Percentiles rank a stretch among this genome's conserved stretches.
These are phyloP conservation scores for Chaetogeoica ovagalla DNA, from an alignment of 2,888 invertebrate genomes.

Conservation along the genomic window DNA sequence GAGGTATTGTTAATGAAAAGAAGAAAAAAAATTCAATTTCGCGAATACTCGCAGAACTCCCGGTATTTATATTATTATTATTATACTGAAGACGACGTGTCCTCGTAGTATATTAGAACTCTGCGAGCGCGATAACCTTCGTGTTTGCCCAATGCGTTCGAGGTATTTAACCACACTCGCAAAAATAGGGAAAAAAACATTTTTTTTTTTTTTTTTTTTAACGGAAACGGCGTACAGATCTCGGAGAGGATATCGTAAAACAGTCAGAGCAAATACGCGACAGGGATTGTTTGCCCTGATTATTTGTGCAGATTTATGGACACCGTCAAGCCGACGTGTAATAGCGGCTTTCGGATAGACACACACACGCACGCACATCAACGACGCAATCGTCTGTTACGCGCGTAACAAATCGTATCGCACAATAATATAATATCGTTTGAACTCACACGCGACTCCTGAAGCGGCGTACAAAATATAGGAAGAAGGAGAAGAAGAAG, in stretches of 20 bases:
- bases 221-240: neutral
- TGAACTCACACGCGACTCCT: neutral
- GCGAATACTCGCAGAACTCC: too few relatives aligned
- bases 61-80: too few relatives aligned
- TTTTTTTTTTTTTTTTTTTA: neutral
- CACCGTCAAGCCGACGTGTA: neutral
- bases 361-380: neutral
- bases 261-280: too few relatives aligned
- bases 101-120: too few relatives aligned
- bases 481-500: neutral
- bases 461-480: neutral
- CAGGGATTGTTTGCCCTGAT: too few relatives aligned
- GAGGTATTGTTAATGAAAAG: too few relatives aligned
- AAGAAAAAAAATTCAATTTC: too few relatives aligned
- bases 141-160: neutral
- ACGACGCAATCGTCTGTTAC: neutral
- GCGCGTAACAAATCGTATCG: constrained; percentile 13
- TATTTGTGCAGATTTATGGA: too few relatives aligned
- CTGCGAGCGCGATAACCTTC: neutral
- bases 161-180: neutral
- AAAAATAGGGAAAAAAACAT: too few relatives aligned
- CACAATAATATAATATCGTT: constrained; percentile 18
- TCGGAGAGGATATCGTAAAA: too few relatives aligned
- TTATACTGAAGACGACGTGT: too few relatives aligned
- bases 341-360: neutral